phyloP scores from a whole-genome alignment of 1,140 invertebrate species.

The Paramacrobiotus metropolitanus region DNA sequence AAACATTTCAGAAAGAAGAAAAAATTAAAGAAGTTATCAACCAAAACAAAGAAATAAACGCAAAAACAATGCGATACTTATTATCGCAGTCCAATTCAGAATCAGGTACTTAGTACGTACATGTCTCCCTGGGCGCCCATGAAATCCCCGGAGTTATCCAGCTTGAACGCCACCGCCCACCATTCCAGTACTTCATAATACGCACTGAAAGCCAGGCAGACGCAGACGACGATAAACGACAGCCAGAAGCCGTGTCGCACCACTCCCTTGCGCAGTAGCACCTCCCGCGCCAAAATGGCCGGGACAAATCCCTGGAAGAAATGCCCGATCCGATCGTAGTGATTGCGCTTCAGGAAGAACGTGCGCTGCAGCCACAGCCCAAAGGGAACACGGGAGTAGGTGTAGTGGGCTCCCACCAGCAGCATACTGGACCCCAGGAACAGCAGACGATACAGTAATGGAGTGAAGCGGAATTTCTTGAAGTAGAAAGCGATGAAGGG shows the following conservation, averaged over 20 bases:
- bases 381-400: too few relatives aligned
- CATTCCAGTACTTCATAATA: not conserved
- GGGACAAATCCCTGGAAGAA: not conserved
- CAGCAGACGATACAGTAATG: too few relatives aligned
- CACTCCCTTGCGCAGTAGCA: not conserved
- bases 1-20: not conserved
- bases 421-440: too few relatives aligned
- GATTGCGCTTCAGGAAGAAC: not conserved
- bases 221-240: not conserved
- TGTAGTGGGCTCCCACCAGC: too few relatives aligned
- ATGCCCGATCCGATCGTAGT: not conserved
- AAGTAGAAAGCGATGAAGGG: too few relatives aligned
- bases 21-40: not conserved
- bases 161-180: not conserved
- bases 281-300: not conserved
- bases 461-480: too few relatives aligned
- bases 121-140: not conserved
- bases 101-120: too few relatives aligned
- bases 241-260: not conserved
- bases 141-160: not conserved
- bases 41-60: not conserved
- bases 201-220: not conserved
- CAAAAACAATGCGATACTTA: too few relatives aligned
- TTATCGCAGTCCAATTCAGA: too few relatives aligned
- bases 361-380: not conserved